Evolutionary conservation across 2,113 vertebrate genomes (phyloP).

Genomic region (Cottus gobio): DNA sequence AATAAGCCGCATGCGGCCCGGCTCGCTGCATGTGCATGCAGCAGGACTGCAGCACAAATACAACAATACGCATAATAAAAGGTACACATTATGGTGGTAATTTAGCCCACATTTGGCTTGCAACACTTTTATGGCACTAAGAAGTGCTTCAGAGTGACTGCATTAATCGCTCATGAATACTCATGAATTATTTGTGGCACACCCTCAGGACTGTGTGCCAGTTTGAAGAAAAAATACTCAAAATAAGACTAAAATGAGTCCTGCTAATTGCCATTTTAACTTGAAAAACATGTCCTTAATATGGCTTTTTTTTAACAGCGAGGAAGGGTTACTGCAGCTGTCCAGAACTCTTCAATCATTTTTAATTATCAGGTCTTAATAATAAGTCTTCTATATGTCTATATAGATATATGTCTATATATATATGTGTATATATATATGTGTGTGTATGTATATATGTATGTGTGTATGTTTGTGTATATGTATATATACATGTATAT

Average conservation of each 20-base stretch:
- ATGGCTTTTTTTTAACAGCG: not conserved
- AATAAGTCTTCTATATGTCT: too few species aligned
- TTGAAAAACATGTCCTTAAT: conserved; percentile 25
- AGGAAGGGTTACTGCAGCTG: not conserved
- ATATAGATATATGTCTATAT: too few species aligned
- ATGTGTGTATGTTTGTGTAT: too few species aligned
- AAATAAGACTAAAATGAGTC: conserved; percentile 7
- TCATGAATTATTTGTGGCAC: conserved; percentile 37
- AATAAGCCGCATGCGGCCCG: not conserved
- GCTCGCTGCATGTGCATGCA: conserved; percentile 19
- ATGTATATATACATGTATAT: too few species aligned
- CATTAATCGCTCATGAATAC: conserved; percentile 28
- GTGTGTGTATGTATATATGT: too few species aligned
- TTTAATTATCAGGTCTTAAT: not conserved
- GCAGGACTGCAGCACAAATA: not conserved
- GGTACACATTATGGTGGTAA: not conserved
- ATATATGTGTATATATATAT: too few species aligned
- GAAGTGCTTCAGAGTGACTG: not conserved
- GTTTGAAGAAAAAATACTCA: conserved; percentile 23
- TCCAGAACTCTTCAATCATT: not conserved
- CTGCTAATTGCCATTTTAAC: conserved; percentile 17
- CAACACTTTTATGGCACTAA: conserved; percentile 4
- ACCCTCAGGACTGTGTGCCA: conserved; percentile 26
- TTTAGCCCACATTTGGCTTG: not conserved
- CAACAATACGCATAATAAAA: not conserved